Evolutionary conservation across 2,888 invertebrate genomes (phyloP), one percentile per base, ranked within the genome.

Genomic region (Ditylenchus weischeri): DNA sequence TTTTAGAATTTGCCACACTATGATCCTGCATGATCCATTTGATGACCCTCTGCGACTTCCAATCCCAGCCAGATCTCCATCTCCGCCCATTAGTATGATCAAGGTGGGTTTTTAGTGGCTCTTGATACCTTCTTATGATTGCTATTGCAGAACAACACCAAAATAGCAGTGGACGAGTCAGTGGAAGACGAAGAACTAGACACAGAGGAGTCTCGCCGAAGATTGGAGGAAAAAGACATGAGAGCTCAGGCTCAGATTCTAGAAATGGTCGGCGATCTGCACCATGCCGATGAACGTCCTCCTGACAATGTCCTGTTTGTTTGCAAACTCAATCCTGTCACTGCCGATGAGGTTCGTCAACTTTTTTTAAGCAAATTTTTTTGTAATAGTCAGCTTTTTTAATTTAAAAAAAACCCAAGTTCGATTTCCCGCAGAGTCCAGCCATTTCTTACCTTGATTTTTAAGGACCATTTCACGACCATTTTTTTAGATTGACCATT

Each of bases 301-400:
- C 95, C 96, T 10, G 98, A 99, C 86, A 96, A 98, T 87, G 95
- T 99, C 2, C 86, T 99, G 0, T 99, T 99, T 86, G 93, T 99
- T 43, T 99, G 98, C 85, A 99, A 98, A 86, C 86, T 99, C 23
- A 98, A 99, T 86, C 95, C 96, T 0, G 93, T 98, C 0, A 99
- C 98, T 0, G 92, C 89, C 13, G 94, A 94, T 84, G 95, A 69
- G 68, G 69, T 69, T 19, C 19, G 21, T 43, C 10, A 35, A 57
- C 15, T 43, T 43, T 5, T 29, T 29, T 5, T 29, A 29, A 29
- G 5, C 5, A 4, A 29, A 29, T 29, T 29, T 29, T n/a, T n/a
- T n/a, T n/a, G n/a, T n/a, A n/a, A n/a, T n/a, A n/a, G n/a, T n/a
- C n/a, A n/a, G n/a, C n/a, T n/a, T n/a, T n/a, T n/a, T n/a, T n/a